Conservation (phyloP, 2,113 vertebrate species). For the Pterocles gutturalis region DNA sequence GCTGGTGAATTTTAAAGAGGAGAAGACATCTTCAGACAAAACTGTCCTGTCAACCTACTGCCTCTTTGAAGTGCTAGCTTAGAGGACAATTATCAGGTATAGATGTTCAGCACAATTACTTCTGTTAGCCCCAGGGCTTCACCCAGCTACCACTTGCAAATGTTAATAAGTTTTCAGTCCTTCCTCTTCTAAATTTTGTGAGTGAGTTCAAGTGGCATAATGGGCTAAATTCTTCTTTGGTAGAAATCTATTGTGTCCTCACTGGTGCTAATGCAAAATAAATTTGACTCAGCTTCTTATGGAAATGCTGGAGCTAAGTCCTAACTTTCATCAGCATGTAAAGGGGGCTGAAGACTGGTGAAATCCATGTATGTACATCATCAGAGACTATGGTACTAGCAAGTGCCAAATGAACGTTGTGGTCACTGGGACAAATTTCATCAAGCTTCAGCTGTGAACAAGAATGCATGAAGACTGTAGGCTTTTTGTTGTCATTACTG, state of each 20-base stretch:
- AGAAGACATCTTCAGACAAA: neutral
- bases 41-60: neutral
- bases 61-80: neutral
- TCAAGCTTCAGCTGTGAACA: neutral
- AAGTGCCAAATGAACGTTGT: neutral
- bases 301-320: neutral
- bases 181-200: neutral
- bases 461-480: neutral
- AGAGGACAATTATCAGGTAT: neutral
- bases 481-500: neutral
- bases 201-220: neutral
- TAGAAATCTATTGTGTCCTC: neutral
- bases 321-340: neutral
- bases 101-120: neutral
- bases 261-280: neutral
- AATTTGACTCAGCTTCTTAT: neutral
- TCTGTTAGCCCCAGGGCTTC: neutral
- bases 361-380: neutral
- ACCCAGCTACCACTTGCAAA: neutral
- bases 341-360: neutral
- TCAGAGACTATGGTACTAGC: neutral
- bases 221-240: neutral
- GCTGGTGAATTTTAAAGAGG: neutral
- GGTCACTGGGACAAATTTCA: neutral
- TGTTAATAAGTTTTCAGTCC: neutral